Evolutionary conservation across 64 coral and sea anemone genomes (phyloP).

Genomic region (Dendronephthya gigantea): DNA sequence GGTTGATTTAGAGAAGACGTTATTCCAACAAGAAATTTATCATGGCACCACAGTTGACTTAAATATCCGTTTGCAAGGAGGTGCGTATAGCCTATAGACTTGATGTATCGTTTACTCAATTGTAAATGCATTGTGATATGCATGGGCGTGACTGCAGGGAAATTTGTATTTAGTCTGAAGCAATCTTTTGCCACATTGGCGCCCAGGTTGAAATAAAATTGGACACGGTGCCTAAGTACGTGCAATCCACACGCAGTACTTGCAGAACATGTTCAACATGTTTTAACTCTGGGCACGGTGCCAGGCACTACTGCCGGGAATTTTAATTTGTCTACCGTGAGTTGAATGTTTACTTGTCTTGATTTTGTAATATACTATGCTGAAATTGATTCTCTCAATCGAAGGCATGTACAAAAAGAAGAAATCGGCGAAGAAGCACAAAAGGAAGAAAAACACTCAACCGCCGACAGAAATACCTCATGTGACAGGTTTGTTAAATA

Average conservation of each 20-base stretch:
- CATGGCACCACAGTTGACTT: background rate
- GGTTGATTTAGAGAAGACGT: background rate
- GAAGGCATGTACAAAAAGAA: background rate
- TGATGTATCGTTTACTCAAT: background rate
- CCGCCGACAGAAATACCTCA: background rate
- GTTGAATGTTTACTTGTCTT: too few species aligned
- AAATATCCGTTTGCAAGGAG: background rate
- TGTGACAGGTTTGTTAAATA: background rate
- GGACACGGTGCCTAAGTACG: too few species aligned
- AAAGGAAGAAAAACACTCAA: background rate
- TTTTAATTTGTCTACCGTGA: too few species aligned
- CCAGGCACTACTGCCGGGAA: too few species aligned
- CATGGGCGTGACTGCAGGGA: too few species aligned
- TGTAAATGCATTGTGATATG: background rate
- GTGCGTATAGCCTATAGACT: background rate
- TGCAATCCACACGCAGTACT: too few species aligned
- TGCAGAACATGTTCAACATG: too few species aligned
- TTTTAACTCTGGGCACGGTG: too few species aligned
- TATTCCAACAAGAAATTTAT: background rate
- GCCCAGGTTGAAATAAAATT: too few species aligned
- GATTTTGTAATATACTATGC: too few species aligned
- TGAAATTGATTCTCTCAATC: background rate
- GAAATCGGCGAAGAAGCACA: background rate
- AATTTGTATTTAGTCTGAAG: too few species aligned
- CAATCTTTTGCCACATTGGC: too few species aligned